Evolutionary conservation across 2,113 vertebrate species (phyloP).

Genomic region (Myxocyprinus asiaticus): DNA sequence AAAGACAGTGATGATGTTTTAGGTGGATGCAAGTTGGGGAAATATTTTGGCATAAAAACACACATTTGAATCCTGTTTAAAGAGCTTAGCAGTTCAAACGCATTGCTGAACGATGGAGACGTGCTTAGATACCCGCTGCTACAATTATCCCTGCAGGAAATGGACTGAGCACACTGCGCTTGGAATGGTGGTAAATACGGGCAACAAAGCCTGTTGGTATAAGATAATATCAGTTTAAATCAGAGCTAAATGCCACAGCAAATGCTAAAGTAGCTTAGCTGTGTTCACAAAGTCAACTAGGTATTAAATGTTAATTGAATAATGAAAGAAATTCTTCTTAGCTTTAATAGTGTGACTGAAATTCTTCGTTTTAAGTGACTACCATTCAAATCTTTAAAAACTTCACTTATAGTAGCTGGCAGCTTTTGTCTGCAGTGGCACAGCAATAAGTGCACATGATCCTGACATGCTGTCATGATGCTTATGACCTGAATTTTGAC

Average conservation of each 20-base stretch:
- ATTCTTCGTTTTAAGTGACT: too few species aligned
- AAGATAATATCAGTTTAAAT: background rate
- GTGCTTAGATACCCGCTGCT: conserved; percentile 54
- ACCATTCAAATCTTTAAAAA: too few species aligned
- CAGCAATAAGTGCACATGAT: too few species aligned
- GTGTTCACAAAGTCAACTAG: too few species aligned
- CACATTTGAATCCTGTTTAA: conserved; percentile 38
- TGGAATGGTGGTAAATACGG: conserved; percentile 8
- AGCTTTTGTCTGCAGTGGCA: too few species aligned
- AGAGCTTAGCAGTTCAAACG: conserved; percentile 52
- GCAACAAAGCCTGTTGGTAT: conserved; percentile 19
- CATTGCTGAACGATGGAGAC: conserved; percentile 43
- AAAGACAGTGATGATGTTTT: conserved; percentile 27
- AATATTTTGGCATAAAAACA: conserved; percentile 21
- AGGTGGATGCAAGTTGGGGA: background rate
- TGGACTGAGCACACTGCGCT: background rate
- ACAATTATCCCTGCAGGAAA: conserved; percentile 18
- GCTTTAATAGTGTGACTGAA: too few species aligned
- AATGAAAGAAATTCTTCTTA: too few species aligned
- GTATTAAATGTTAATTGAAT: too few species aligned
- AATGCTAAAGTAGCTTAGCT: background rate
- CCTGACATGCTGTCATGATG: too few species aligned
- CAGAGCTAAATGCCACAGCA: background rate
- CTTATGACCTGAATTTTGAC: too few species aligned
- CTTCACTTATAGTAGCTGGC: too few species aligned